Evolutionary conservation across 1,140 invertebrate genomes (phyloP).

Genomic region (Megathymus violae): DNA sequence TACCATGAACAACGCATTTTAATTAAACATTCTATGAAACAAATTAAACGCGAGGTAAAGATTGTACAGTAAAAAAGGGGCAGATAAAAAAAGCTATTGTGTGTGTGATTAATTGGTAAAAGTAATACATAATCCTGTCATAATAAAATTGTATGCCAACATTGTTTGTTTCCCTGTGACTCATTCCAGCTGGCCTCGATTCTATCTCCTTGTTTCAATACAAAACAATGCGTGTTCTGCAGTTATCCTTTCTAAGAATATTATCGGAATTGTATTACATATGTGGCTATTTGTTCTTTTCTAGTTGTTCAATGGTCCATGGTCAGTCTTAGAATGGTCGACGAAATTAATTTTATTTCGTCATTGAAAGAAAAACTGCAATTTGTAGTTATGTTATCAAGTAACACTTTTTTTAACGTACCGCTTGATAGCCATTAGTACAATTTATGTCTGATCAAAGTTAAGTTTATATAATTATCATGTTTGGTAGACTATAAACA

Average conservation of each 20-base stretch:
- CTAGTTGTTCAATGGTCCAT: constrained; percentile 12
- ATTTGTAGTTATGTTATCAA: too few species aligned
- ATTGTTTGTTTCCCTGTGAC: constrained; percentile 41
- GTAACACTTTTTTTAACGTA: too few species aligned
- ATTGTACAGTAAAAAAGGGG: too few species aligned
- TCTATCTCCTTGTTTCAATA: constrained; percentile 33
- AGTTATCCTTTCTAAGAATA: constrained; percentile 15
- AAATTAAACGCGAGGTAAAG: constrained; percentile 4
- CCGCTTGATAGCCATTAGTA: too few species aligned
- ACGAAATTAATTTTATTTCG: too few species aligned
- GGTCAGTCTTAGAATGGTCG: too few species aligned
- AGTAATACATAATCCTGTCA: constrained; percentile 30
- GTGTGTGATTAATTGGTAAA: constrained; percentile 24
- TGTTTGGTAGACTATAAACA: too few species aligned
- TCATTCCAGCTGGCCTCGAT: constrained; percentile 44
- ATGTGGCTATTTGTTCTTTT: constrained; percentile 4
- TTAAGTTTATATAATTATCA: too few species aligned
- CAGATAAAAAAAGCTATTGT: constrained; percentile 19
- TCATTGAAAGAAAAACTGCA: too few species aligned
- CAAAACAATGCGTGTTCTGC: constrained; percentile 38
- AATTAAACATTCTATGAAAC: constrained; percentile 5
- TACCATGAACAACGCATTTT: constrained; percentile 1
- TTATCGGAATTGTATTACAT: neutral
- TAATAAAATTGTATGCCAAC: constrained; percentile 35
- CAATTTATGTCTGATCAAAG: too few species aligned